phyloP scores from a whole-genome alignment of 2,797 vertebrate genomes.

The Tolypeutes matacus region DNA sequence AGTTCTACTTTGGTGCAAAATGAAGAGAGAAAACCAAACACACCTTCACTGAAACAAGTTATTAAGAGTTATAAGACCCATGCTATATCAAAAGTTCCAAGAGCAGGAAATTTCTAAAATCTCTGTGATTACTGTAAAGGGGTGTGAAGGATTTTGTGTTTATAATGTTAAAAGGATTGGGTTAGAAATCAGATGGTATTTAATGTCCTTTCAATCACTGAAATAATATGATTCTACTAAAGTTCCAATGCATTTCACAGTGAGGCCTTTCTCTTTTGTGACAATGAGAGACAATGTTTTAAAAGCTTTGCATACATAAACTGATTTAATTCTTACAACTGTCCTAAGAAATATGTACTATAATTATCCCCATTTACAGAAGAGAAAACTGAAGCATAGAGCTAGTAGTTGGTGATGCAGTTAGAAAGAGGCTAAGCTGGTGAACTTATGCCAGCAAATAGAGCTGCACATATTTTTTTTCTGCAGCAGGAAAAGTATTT shows the following conservation, averaged over 20 bases:
- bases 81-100: neutral
- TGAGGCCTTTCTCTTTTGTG: neutral
- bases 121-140: neutral
- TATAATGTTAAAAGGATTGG: neutral
- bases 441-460: neutral
- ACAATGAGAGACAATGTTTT: neutral
- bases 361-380: neutral
- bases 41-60: neutral
- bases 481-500: neutral
- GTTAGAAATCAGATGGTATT: neutral
- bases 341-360: neutral
- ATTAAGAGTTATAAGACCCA: neutral
- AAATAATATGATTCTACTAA: neutral
- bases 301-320: neutral
- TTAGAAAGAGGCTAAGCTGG: neutral
- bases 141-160: neutral
- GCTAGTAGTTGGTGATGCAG: neutral
- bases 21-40: constrained; percentile 10
- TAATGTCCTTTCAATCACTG: neutral
- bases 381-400: neutral
- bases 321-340: neutral
- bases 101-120: neutral
- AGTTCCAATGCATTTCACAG: neutral
- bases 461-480: neutral
- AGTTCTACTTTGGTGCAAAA: neutral